Percentiles rank a stretch among this genome's conserved stretches.
Conservation (phyloP, 2,797 vertebrate genomes). For the Dryobates pubescens region DNA sequence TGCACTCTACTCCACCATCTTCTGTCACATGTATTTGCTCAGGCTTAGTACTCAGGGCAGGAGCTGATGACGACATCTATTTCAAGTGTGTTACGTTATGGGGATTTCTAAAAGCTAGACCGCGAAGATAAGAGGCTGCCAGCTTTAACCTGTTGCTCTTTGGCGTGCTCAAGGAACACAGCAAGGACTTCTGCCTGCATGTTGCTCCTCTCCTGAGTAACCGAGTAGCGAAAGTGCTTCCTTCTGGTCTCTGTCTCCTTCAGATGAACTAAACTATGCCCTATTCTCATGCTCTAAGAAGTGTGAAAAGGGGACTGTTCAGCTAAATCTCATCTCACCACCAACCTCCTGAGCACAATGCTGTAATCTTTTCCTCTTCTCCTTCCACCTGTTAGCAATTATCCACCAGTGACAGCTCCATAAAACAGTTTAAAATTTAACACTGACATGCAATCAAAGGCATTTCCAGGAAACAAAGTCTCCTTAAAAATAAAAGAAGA, state of each 20-base stretch:
- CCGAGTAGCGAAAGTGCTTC: not conserved
- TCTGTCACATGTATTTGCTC: slow-evolving; percentile 78
- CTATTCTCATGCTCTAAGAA: slow-evolving; percentile 21
- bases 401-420: slow-evolving; percentile 59
- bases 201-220: not conserved
- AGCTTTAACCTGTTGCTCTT: slow-evolving; percentile 68
- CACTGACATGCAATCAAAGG: slow-evolving; percentile 53
- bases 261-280: not conserved
- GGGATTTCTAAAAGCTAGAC: slow-evolving; percentile 77
- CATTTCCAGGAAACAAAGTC: slow-evolving; percentile 58
- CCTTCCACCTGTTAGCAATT: slow-evolving; percentile 65
- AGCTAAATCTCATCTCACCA: slow-evolving; percentile 51
- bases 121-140: slow-evolving; percentile 69
- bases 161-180: slow-evolving; percentile 33
- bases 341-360: slow-evolving; percentile 41
- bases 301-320: slow-evolving; percentile 27
- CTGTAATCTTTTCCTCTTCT: slow-evolving; percentile 56
- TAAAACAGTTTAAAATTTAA: slow-evolving; percentile 51
- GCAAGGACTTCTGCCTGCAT: not conserved
- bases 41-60: slow-evolving; percentile 72
- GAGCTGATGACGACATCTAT: slow-evolving; percentile 84
- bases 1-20: slow-evolving; percentile 79
- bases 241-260: slow-evolving; percentile 12
- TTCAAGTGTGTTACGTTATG: slow-evolving; percentile 84
- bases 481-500: slow-evolving; percentile 60